Percentiles rank a stretch among this genome's conserved stretches.
Conservation (phyloP, 2,888 invertebrate genomes). For the Drosophila niveifrons region DNA sequence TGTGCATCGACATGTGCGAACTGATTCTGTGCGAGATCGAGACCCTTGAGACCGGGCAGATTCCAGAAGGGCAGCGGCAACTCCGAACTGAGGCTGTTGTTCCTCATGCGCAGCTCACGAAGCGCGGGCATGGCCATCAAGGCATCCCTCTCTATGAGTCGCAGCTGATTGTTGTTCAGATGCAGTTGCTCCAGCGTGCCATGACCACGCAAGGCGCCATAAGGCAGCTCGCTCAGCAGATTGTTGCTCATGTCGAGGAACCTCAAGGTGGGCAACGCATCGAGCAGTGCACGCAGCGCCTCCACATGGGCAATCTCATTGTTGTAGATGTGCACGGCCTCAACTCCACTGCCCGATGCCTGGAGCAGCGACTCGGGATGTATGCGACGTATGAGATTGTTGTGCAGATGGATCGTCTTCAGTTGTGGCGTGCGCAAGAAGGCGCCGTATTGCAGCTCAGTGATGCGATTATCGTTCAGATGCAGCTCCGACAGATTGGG, state of each 20-base stretch:
- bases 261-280: slow-evolving; percentile 91
- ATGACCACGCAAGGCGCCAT: slow-evolving; percentile 92
- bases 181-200: slow-evolving; percentile 92
- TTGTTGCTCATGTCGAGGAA: slow-evolving; percentile 93
- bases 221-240: slow-evolving; percentile 91
- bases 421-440: slow-evolving; percentile 92
- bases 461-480: slow-evolving; percentile 90
- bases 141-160: slow-evolving; percentile 91
- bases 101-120: slow-evolving; percentile 92
- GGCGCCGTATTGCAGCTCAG: slow-evolving; percentile 91
- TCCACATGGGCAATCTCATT: slow-evolving; percentile 92
- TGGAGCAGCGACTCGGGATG: slow-evolving; percentile 93
- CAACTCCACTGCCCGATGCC: slow-evolving; percentile 90
- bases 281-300: slow-evolving; percentile 91
- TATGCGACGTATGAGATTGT: slow-evolving; percentile 91
- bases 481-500: slow-evolving; percentile 89
- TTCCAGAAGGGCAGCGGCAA: slow-evolving; percentile 93
- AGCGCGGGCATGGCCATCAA: slow-evolving; percentile 94
- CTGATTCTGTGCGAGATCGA: slow-evolving; percentile 92
- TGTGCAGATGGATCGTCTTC: slow-evolving; percentile 90
- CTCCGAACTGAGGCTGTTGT: slow-evolving; percentile 92
- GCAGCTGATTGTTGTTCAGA: slow-evolving; percentile 92
- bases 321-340: slow-evolving; percentile 91
- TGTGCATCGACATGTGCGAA: slow-evolving; percentile 90
- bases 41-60: slow-evolving; percentile 92